phyloP scores from a whole-genome alignment of 2,797 vertebrate species.

The Hirundo rustica region DNA sequence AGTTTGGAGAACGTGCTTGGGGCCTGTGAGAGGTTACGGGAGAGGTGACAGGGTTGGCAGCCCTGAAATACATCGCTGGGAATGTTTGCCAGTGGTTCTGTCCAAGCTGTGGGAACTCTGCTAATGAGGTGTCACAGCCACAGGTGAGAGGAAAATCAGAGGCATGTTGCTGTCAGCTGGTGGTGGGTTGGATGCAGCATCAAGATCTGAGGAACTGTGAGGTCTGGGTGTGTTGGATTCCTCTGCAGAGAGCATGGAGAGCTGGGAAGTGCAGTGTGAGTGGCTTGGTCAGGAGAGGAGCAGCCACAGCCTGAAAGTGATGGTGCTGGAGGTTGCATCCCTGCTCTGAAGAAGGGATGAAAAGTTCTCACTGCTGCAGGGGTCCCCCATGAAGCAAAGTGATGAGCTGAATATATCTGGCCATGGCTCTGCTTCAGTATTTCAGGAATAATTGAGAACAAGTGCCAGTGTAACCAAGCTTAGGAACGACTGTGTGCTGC shows the following conservation, averaged over 20 bases:
- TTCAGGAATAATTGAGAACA: not conserved
- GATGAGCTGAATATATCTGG: not conserved
- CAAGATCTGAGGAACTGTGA: not conserved
- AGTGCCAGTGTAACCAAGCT: not conserved
- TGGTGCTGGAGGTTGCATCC: not conserved
- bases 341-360: not conserved
- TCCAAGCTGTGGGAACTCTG: not conserved
- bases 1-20: not conserved
- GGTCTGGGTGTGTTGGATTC: not conserved
- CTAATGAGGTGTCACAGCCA: not conserved
- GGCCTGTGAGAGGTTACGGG: accelerated
- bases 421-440: not conserved
- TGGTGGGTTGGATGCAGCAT: not conserved
- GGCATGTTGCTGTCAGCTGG: not conserved
- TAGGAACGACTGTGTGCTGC: not conserved
- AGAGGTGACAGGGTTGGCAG: not conserved
- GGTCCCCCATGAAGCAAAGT: not conserved
- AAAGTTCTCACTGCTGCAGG: not conserved
- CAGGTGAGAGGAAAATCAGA: not conserved
- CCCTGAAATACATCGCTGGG: accelerated
- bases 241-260: not conserved
- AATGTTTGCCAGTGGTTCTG: not conserved
- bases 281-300: not conserved
- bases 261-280: accelerated
- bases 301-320: not conserved